Evolutionary conservation across 92 coral and sea anemone species (phyloP).

Genomic region (Meandrina meandrites): DNA sequence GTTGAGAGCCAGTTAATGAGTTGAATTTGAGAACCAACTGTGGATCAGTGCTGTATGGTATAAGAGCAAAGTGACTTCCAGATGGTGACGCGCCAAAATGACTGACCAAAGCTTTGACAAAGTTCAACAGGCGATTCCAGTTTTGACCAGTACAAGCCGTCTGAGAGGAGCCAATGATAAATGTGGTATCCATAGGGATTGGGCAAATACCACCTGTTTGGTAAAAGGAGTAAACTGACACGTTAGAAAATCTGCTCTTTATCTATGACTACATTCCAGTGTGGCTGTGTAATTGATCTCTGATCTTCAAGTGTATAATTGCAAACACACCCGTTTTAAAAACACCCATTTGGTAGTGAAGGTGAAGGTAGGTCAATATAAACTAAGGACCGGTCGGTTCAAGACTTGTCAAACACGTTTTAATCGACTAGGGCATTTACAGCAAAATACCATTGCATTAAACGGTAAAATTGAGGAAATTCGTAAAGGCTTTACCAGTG

Average conservation of each 20-base stretch:
- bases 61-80: slow-evolving; percentile 69
- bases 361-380: too few relatives aligned
- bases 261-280: too few relatives aligned
- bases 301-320: too few relatives aligned
- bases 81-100: slow-evolving; percentile 68
- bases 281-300: too few relatives aligned
- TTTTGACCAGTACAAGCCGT: slow-evolving; percentile 66
- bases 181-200: slow-evolving; percentile 75
- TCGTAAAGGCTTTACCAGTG: too few relatives aligned
- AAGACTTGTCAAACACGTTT: too few relatives aligned
- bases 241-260: neutral
- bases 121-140: slow-evolving; percentile 64
- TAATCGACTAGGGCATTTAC: too few relatives aligned
- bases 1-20: slow-evolving; percentile 63
- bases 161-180: slow-evolving; percentile 81
- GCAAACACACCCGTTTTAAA: too few relatives aligned
- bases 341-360: too few relatives aligned
- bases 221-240: neutral
- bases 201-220: slow-evolving; percentile 66
- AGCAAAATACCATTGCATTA: too few relatives aligned
- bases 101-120: slow-evolving; percentile 63
- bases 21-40: slow-evolving; percentile 66
- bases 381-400: too few relatives aligned
- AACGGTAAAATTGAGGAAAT: too few relatives aligned
- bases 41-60: slow-evolving; percentile 60